phyloP scores from a whole-genome alignment of 1,140 invertebrate species.

The Physella acuta region DNA sequence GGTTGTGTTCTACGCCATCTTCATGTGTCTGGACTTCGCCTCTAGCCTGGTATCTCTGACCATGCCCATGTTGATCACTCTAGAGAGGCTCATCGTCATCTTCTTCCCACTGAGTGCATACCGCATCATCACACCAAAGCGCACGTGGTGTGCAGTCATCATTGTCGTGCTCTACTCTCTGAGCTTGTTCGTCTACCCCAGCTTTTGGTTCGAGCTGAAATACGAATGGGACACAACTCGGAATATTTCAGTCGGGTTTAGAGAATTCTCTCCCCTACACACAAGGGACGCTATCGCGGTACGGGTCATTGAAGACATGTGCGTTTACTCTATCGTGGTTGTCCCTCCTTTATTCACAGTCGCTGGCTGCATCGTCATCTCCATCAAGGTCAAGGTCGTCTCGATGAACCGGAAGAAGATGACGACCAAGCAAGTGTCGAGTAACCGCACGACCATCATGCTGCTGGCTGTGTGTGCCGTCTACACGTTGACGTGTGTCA shows the following conservation, averaged over 20 bases:
- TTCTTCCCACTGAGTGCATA: neutral
- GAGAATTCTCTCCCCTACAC: neutral
- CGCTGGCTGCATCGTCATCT: neutral
- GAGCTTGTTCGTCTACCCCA: neutral
- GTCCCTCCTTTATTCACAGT: neutral
- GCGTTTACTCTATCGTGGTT: neutral
- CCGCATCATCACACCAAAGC: neutral
- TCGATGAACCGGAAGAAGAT: slow-evolving; percentile 5
- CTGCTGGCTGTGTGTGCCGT: slow-evolving; percentile 4
- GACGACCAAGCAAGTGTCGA: slow-evolving; percentile 5
- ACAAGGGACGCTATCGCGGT: neutral
- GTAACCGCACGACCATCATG: slow-evolving; percentile 2
- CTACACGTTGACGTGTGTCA: slow-evolving; percentile 5
- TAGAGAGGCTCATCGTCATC: neutral
- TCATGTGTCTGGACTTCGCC: neutral
- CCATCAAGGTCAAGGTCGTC: slow-evolving; percentile 3
- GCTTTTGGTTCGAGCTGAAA: neutral
- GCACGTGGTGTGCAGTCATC: neutral
- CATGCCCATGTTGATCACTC: neutral
- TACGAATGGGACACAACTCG: neutral
- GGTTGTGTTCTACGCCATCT: neutral
- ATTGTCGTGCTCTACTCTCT: neutral
- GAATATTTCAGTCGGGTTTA: neutral
- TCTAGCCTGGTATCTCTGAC: neutral
- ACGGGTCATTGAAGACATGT: slow-evolving; percentile 4